These are phyloP conservation scores for Dasypogon diadema DNA, from an alignment of 2,888 invertebrate species.

Conservation along the genomic window DNA sequence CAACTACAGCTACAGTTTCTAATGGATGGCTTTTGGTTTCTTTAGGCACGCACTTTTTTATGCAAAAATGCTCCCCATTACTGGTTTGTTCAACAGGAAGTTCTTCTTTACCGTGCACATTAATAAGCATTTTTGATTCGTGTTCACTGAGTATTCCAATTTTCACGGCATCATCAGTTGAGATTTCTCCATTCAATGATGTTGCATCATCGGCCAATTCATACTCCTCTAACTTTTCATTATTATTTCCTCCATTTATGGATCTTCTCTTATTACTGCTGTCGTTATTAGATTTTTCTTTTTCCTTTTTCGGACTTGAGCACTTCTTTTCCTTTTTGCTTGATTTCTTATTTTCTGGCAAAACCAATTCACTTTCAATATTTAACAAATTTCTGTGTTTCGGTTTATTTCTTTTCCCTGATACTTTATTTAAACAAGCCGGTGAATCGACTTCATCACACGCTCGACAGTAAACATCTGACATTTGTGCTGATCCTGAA, in stretches of 20 bases:
- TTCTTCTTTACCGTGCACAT: slow-evolving; percentile 79
- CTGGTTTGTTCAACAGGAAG: slow-evolving; percentile 71
- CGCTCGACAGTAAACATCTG: slow-evolving; percentile 73
- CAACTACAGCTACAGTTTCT: slow-evolving; percentile 58
- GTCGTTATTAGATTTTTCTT: slow-evolving; percentile 48
- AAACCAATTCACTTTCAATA: slow-evolving; percentile 66
- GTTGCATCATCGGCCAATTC: slow-evolving; percentile 73
- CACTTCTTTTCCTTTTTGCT: slow-evolving; percentile 34
- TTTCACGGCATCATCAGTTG: slow-evolving; percentile 64
- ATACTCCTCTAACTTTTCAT: slow-evolving; percentile 67
- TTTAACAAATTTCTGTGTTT: slow-evolving; percentile 65
- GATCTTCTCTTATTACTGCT: slow-evolving; percentile 55
- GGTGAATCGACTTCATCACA: slow-evolving; percentile 68
- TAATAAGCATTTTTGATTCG: slow-evolving; percentile 69
- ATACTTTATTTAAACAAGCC: slow-evolving; percentile 70
- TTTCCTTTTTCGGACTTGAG: slow-evolving; percentile 46
- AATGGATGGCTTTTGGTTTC: slow-evolving; percentile 65
- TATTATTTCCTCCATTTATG: slow-evolving; percentile 59
- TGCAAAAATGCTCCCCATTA: slow-evolving; percentile 1
- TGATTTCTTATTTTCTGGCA: slow-evolving; percentile 59
- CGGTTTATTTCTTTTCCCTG: slow-evolving; percentile 63
- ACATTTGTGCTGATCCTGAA: slow-evolving; percentile 69
- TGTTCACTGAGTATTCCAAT: slow-evolving; percentile 70
- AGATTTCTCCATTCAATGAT: slow-evolving; percentile 66
- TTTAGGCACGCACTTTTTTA: slow-evolving; percentile 64